Base-by-base conservation (phyloP, 2,797 vertebrate genomes). In the Bucorvus abyssinicus region DNA sequence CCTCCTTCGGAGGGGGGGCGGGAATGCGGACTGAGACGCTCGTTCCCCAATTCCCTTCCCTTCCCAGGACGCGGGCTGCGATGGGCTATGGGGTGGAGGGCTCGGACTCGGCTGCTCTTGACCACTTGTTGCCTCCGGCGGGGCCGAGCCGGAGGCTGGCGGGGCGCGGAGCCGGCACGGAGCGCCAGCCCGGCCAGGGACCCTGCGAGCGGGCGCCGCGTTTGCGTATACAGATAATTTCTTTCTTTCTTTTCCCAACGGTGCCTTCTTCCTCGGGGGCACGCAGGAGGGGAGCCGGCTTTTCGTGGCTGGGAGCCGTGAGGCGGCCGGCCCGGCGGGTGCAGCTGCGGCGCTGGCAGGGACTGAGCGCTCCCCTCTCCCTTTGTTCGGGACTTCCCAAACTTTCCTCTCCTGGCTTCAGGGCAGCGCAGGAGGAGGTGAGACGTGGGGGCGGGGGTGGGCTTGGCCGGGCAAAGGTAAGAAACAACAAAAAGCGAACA, bases 121-220 rank as follows among this genome's bases (percentile, higher is more conserved):
- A 23, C 95, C 97, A 98, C 98, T 98, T 98, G 98, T 98, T 98
- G 98, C 97, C 94, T 65, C 76, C 74, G 89, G 49, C 36, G 94
- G 76, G 67, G 95, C 70, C 71, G 77, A 15, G 75, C 69, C 29
- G 36, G 60, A 26, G 71, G 47, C 40, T 6, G 49, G 18, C 14
- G 45, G 56, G 59, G 59, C 64, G 53, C 34, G 30, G 34, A 57
- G 44, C n/a, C 34, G 49, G 67, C 26, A 49, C 61, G 30, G 29
- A 76, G 69, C 32, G 52, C 74, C 19, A 10, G 53, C 53, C n/a
- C 10, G 69, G 40, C 44, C 49, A 4, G 74, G 27, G 75, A 76
- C 75, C 1, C 53, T 14, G 77, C 74, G 38, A 34, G 55, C 50
- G 59, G 78, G 52, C 40, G 69, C 64, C 44, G 19, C 4, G 52